Evolutionary conservation across 2,113 vertebrate genomes (phyloP).

Genomic region (Climacteris rufus): DNA sequence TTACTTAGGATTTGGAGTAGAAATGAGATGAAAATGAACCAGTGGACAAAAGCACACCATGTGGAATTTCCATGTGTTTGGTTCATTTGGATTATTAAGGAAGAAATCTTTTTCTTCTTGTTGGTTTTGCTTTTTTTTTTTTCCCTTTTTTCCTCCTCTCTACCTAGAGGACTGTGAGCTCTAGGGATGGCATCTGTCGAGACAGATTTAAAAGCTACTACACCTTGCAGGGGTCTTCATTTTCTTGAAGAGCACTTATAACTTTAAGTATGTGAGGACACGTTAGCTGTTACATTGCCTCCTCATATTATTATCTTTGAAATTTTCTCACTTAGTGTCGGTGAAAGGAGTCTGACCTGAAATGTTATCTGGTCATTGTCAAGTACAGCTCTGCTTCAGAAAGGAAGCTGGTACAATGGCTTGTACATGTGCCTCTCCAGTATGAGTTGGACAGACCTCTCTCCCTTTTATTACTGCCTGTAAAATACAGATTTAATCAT

Average conservation of each 20-base stretch:
- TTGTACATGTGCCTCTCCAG: neutral
- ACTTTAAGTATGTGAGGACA: neutral
- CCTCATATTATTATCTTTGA: neutral
- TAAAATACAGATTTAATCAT: neutral
- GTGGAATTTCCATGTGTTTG: neutral
- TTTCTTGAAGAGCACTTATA: neutral
- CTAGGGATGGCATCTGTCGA: neutral
- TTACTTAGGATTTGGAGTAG: neutral
- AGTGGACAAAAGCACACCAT: neutral
- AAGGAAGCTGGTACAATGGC: neutral
- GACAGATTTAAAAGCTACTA: neutral
- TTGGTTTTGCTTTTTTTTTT: neutral
- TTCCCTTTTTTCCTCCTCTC: accelerated
- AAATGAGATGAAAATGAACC: neutral
- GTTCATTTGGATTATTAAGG: neutral
- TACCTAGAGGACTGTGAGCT: neutral
- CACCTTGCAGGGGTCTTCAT: neutral
- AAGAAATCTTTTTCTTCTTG: neutral
- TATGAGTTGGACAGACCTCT: neutral
- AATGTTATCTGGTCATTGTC: neutral
- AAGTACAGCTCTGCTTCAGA: neutral
- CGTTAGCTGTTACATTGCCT: neutral
- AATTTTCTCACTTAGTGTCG: neutral
- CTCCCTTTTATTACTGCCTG: neutral
- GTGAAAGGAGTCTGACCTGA: neutral